phyloP scores from a whole-genome alignment of 2,888 invertebrate genomes.

The Mystacides longicornis region DNA sequence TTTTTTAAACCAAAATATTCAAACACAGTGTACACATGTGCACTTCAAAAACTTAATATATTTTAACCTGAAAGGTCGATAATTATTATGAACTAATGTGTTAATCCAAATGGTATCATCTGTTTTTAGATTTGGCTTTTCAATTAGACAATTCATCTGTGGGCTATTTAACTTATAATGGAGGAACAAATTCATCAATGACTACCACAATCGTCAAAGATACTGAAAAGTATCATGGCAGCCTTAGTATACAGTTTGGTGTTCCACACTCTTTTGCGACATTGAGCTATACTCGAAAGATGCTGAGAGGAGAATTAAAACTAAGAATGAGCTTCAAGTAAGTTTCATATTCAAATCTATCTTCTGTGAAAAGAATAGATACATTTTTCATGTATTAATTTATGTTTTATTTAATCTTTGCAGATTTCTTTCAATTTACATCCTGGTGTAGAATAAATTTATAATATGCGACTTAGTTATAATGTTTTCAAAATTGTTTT shows the following conservation, averaged over 20 bases:
- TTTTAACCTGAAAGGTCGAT: no score
- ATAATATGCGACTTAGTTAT: no score
- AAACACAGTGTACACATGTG: no score
- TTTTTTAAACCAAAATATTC: no score
- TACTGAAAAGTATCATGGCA: constrained; percentile 59
- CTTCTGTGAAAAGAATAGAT: background rate
- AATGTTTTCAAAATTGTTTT: no score
- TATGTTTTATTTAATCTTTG: no score
- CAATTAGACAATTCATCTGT: constrained; percentile 83
- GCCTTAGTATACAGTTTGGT: constrained; percentile 73
- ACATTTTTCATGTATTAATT: constrained; percentile 1
- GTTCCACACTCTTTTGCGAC: constrained; percentile 71
- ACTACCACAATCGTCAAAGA: constrained; percentile 75
- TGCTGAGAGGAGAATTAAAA: constrained; percentile 72
- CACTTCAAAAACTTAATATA: no score
- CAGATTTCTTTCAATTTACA: no score
- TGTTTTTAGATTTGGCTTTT: constrained; percentile 62
- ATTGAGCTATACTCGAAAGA: constrained; percentile 69
- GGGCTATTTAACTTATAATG: constrained; percentile 80
- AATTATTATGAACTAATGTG: no score
- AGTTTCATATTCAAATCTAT: constrained; percentile 34
- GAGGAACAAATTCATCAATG: constrained; percentile 64
- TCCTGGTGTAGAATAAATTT: no score
- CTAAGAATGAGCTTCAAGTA: constrained; percentile 72
- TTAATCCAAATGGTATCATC: no score